These are phyloP conservation scores for Spisula subtruncata DNA, from an alignment of 2,888 invertebrate species.

Conservation along the genomic window DNA sequence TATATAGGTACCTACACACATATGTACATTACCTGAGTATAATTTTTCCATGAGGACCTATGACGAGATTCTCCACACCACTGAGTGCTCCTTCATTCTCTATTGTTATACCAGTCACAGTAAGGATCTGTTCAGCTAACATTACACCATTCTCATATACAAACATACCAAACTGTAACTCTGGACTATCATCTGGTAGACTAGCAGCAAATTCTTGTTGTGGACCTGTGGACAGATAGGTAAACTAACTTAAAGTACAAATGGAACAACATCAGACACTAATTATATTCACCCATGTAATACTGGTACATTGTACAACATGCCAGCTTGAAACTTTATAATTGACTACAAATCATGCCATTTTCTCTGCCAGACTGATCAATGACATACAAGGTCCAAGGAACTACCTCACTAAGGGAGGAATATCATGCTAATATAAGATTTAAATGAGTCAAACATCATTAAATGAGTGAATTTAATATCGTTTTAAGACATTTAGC, in stretches of 20 bases:
- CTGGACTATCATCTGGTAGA: constrained; percentile 76
- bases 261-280: background rate
- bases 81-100: constrained; percentile 74
- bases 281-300: too few relatives aligned
- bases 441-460: too few relatives aligned
- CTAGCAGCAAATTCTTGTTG: constrained; percentile 74
- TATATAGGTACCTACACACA: too few relatives aligned
- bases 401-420: too few relatives aligned
- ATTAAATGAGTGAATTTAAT: too few relatives aligned
- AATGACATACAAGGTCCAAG: too few relatives aligned
- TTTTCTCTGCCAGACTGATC: too few relatives aligned
- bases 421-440: too few relatives aligned
- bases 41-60: constrained; percentile 75
- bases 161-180: constrained; percentile 78
- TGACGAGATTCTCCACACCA: constrained; percentile 75
- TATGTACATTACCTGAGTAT: constrained; percentile 69
- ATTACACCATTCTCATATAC: constrained; percentile 74
- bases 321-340: too few relatives aligned
- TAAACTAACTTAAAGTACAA: background rate
- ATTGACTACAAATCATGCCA: too few relatives aligned
- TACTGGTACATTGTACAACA: too few relatives aligned
- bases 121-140: constrained; percentile 69
- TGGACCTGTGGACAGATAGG: constrained; percentile 58
- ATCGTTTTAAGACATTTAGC: too few relatives aligned
- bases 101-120: constrained; percentile 77